Percentiles rank a stretch among this genome's conserved stretches.
Evolutionary conservation across 2,113 vertebrate species (phyloP).

Genomic region (Sinocyclocheilus rhinocerous): DNA sequence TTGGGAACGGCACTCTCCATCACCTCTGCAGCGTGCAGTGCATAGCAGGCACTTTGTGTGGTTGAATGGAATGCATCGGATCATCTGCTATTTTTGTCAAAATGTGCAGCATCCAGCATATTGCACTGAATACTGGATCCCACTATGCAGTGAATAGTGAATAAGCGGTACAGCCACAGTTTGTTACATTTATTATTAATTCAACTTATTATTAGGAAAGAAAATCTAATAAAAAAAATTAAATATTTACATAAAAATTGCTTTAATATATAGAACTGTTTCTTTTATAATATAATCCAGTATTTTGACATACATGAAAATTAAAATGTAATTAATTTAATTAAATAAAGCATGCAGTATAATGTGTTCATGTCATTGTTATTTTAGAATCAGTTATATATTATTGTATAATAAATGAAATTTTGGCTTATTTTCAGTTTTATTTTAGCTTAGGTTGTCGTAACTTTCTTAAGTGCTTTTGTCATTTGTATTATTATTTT

Average conservation of each 20-base stretch:
- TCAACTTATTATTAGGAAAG: neutral
- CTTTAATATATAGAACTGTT: neutral
- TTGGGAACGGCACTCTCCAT: neutral
- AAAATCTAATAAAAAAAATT: too few relatives aligned
- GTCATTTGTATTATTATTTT: too few relatives aligned
- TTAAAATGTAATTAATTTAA: too few relatives aligned
- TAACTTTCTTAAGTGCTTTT: neutral
- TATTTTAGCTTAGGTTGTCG: neutral
- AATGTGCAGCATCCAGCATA: neutral
- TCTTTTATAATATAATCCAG: neutral
- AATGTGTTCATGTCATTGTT: neutral
- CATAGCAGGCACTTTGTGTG: neutral
- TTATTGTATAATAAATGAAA: neutral
- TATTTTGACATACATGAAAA: neutral
- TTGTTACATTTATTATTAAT: neutral
- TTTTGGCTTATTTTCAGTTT: neutral
- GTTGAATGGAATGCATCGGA: neutral
- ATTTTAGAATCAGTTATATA: neutral
- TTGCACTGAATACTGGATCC: neutral
- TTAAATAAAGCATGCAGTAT: neutral
- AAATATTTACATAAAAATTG: too few relatives aligned
- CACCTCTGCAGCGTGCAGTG: neutral
- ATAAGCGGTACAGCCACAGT: neutral
- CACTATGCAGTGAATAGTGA: neutral
- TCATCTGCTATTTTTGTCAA: neutral